Conservation (phyloP, 2,113 vertebrate genomes). For the Uria aalge region DNA sequence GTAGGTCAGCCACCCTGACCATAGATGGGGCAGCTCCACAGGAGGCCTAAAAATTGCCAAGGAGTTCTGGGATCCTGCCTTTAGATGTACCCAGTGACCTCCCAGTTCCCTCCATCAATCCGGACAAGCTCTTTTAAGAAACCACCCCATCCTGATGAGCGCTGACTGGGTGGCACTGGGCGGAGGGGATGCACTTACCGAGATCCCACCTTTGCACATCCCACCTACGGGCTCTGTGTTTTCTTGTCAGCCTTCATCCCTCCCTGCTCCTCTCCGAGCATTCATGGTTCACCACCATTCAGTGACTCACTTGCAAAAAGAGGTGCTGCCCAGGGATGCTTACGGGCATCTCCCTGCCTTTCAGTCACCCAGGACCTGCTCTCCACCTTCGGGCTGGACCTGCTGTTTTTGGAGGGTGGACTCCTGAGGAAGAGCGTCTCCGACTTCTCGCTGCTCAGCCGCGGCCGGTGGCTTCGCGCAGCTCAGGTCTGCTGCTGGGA, state of each 20-base stretch:
- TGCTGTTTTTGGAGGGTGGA: slow-evolving; percentile 66
- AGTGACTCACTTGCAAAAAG: background rate
- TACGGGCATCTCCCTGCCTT: background rate
- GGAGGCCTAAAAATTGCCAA: background rate
- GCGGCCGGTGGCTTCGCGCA: background rate
- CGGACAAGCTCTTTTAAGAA: background rate
- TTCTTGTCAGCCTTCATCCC: background rate
- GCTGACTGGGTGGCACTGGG: background rate
- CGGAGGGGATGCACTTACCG: rapidly evolving
- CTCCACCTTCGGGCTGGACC: slow-evolving; percentile 58
- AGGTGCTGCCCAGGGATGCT: background rate
- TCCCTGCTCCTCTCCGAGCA: background rate
- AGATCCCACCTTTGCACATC: background rate
- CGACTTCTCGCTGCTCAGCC: slow-evolving; percentile 39
- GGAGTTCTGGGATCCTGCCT: background rate
- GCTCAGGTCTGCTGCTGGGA: slow-evolving; percentile 26
- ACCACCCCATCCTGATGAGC: rapidly evolving
- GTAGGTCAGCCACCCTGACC: background rate
- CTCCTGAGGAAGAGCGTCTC: slow-evolving; percentile 52
- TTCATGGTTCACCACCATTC: background rate
- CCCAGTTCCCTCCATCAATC: background rate
- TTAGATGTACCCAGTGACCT: background rate
- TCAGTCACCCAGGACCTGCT: slow-evolving; percentile 60
- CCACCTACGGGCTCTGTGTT: background rate
- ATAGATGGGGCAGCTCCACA: background rate